These are phyloP conservation scores for Danaus melanippus DNA, from an alignment of 1,140 invertebrate species.

Conservation along the genomic window DNA sequence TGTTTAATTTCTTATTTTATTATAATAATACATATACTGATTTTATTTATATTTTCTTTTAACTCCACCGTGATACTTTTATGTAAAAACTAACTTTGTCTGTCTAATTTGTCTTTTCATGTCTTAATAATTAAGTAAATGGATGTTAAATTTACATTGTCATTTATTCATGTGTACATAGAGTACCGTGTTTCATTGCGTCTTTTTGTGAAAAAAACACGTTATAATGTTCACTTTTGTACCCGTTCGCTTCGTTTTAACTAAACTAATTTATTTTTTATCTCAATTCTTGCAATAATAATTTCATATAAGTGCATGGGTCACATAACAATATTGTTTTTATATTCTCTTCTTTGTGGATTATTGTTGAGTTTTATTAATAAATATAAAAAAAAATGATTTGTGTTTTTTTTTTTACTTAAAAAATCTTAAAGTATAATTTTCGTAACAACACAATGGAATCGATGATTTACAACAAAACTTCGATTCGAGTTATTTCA, in stretches of 20 bases:
- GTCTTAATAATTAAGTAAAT: too few species aligned
- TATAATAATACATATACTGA: too few species aligned
- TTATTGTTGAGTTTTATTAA: conserved; percentile 67
- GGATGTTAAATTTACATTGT: too few species aligned
- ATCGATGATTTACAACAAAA: conserved; percentile 1
- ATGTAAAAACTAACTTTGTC: too few species aligned
- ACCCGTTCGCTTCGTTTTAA: conserved; percentile 7
- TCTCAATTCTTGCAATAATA: conserved; percentile 19
- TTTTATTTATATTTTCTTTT: too few species aligned
- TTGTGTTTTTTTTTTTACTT: conserved; percentile 4
- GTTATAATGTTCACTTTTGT: conserved; percentile 12
- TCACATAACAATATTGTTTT: conserved; percentile 40
- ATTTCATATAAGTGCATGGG: conserved; percentile 36
- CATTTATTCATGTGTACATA: conserved; percentile 2
- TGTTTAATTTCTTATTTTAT: too few species aligned
- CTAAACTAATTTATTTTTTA: conserved; percentile 5
- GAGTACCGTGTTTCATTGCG: conserved; percentile 17
- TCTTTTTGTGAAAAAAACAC: conserved; percentile 18
- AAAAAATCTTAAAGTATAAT: too few species aligned
- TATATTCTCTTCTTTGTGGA: conserved; percentile 48
- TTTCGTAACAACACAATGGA: not conserved
- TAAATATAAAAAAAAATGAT: conserved; percentile 37
- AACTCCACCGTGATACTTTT: too few species aligned
- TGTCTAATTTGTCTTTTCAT: too few species aligned
- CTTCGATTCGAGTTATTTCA: conserved; percentile 2